These are phyloP conservation scores for Accipiter cooperii DNA, from an alignment of 2,113 vertebrate species.

Conservation along the genomic window DNA sequence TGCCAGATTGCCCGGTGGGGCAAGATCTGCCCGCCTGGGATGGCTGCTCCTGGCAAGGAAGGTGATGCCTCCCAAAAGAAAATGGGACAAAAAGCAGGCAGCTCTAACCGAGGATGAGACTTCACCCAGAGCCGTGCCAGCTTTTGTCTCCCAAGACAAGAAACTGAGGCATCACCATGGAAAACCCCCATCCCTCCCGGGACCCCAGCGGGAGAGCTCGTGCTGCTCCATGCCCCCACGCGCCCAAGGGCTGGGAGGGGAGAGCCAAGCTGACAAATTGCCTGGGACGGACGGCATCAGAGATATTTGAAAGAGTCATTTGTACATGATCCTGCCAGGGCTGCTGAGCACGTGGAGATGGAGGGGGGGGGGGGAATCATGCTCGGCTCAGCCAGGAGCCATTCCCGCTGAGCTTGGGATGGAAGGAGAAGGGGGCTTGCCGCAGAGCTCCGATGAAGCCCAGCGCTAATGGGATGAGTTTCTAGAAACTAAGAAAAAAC, in stretches of 20 bases:
- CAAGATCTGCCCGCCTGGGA: no score
- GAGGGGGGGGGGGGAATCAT: no score
- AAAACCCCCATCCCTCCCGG: background rate
- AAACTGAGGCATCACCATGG: background rate
- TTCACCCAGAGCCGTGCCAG: background rate
- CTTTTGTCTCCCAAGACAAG: background rate
- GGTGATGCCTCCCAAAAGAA: background rate
- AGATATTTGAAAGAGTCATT: background rate
- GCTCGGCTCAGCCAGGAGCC: background rate
- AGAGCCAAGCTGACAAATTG: background rate
- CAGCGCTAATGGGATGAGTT: background rate
- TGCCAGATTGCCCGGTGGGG: rapidly evolving
- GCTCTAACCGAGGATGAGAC: background rate
- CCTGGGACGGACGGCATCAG: background rate
- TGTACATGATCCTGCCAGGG: background rate
- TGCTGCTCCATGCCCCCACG: rapidly evolving
- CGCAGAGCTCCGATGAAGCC: rapidly evolving
- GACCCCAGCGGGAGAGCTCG: rapidly evolving
- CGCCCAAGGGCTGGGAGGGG: background rate
- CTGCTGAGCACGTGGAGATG: rapidly evolving
- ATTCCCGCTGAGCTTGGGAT: rapidly evolving
- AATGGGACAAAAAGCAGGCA: background rate
- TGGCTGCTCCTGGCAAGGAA: background rate
- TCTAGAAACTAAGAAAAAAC: background rate
- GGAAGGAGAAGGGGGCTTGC: background rate